Evolutionary conservation across 2,797 vertebrate genomes (phyloP).

Genomic region (Harpagifer antarcticus): DNA sequence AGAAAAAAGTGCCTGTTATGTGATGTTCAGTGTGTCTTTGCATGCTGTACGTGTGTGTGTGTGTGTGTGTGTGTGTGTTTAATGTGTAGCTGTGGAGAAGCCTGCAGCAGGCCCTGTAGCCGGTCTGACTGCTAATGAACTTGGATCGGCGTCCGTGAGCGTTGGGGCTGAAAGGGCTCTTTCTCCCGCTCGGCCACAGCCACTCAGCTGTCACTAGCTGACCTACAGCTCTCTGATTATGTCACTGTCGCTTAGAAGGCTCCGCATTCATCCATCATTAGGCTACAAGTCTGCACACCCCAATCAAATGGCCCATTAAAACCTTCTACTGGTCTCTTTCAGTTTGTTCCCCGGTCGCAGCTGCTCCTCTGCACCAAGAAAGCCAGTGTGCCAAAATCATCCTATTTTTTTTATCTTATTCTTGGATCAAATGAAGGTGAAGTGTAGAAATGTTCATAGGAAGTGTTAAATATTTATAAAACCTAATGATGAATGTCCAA

Average conservation of each 20-base stretch:
- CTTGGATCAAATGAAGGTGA: constrained; percentile 22
- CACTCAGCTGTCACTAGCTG: constrained; percentile 78
- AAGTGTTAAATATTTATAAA: background rate
- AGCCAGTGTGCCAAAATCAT: constrained; percentile 29
- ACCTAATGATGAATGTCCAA: background rate
- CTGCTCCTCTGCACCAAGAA: constrained; percentile 56
- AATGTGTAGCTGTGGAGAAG: constrained; percentile 55
- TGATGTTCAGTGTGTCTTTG: constrained; percentile 61
- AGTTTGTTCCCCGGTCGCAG: constrained; percentile 69
- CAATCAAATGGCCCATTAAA: constrained; percentile 79
- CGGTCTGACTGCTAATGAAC: constrained; percentile 83
- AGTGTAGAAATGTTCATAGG: background rate
- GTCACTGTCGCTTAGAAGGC: constrained; percentile 79
- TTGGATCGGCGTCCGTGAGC: constrained; percentile 67
- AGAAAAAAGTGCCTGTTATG: constrained; percentile 76
- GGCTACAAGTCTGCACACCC: constrained; percentile 68
- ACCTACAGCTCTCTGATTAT: constrained; percentile 83
- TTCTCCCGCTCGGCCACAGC: constrained; percentile 68
- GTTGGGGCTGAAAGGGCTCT: constrained; percentile 78
- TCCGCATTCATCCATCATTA: constrained; percentile 77
- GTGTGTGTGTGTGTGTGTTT: no score
- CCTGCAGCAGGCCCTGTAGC: constrained; percentile 68
- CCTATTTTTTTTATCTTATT: background rate
- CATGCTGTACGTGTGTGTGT: constrained; percentile 57
- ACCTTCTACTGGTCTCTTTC: constrained; percentile 73